These are phyloP conservation scores for Medauroidea extradentata DNA, from an alignment of 1,140 invertebrate species.

Conservation along the genomic window DNA sequence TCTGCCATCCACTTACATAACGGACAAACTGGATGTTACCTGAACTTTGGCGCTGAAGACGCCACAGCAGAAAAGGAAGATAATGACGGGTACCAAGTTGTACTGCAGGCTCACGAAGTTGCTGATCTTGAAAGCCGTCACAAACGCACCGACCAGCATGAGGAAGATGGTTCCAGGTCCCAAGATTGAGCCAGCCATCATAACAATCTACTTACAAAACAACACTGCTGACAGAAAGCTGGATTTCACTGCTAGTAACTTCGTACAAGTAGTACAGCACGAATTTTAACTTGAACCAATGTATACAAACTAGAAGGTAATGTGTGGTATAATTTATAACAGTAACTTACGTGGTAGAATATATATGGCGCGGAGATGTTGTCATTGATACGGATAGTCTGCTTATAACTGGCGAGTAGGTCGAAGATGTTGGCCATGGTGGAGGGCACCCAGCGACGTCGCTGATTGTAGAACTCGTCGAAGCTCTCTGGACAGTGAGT, in stretches of 20 bases:
- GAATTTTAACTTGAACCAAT: neutral
- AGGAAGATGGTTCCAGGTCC: constrained; percentile 61
- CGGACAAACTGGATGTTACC: too few species aligned
- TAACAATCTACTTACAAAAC: constrained; percentile 35
- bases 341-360: constrained; percentile 39
- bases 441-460: constrained; percentile 60
- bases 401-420: constrained; percentile 49
- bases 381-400: constrained; percentile 51
- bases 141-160: constrained; percentile 57
- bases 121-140: constrained; percentile 50
- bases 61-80: constrained; percentile 49
- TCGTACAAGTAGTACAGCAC: neutral
- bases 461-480: constrained; percentile 59
- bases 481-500: constrained; percentile 61
- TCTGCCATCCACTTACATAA: too few species aligned
- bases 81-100: constrained; percentile 45
- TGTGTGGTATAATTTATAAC: neutral
- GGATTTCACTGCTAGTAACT: neutral
- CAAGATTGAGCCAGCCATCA: constrained; percentile 53
- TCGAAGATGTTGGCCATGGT: constrained; percentile 65
- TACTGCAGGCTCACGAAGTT: constrained; percentile 46
- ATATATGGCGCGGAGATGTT: constrained; percentile 58
- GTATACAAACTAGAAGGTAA: neutral
- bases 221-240: neutral
- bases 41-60: constrained; percentile 44